Conservation (phyloP, 37 sponge, comb jelly and placozoan species). For the Halichondria panicea region DNA sequence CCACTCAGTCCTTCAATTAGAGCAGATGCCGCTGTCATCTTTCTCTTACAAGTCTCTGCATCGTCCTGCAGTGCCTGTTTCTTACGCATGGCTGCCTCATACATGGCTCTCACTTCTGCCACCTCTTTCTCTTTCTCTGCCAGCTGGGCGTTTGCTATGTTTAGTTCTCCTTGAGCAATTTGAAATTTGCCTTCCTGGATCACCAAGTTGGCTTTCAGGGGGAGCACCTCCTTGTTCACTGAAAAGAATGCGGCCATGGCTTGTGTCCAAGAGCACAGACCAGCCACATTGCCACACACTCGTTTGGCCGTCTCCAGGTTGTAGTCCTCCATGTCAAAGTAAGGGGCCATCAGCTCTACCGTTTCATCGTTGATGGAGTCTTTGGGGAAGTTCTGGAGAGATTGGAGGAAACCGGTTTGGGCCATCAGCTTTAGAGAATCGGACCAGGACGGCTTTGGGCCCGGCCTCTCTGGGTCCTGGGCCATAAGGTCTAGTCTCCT, state of each 20-base stretch:
- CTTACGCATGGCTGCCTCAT: conserved; percentile 95
- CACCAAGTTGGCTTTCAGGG: conserved; percentile 97
- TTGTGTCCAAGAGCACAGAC: conserved; percentile 97
- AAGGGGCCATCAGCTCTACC: conserved; percentile 95
- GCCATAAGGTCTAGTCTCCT: conserved; percentile 41
- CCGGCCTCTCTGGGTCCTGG: conserved; percentile 86
- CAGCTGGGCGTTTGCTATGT: conserved; percentile 89
- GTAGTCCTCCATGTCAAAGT: conserved; percentile 96
- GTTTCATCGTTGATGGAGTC: conserved; percentile 98
- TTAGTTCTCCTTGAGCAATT: conserved; percentile 74
- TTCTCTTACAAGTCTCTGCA: conserved; percentile 94
- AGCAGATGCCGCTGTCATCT: conserved; percentile 97
- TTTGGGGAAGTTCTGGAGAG: conserved; percentile 91
- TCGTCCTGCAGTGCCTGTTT: conserved; percentile 92
- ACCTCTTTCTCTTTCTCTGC: conserved; percentile 94
- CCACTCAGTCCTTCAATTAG: conserved; percentile 96
- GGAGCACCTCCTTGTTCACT: conserved; percentile 98
- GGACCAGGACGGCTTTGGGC: conserved; percentile 88
- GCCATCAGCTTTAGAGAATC: conserved; percentile 99
- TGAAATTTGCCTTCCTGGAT: conserved; percentile 74
- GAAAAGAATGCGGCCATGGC: conserved; percentile 93
- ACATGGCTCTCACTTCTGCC: conserved; percentile 92
- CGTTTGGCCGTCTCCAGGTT: conserved; percentile 87
- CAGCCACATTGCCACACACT: conserved; percentile 99
- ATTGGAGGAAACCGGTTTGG: conserved; percentile 80